A percentile compares a stretch with the other conserved stretches of the same genome.
phyloP scores from a whole-genome alignment of 2,113 vertebrate genomes.

The Anthoscopus minutus region DNA sequence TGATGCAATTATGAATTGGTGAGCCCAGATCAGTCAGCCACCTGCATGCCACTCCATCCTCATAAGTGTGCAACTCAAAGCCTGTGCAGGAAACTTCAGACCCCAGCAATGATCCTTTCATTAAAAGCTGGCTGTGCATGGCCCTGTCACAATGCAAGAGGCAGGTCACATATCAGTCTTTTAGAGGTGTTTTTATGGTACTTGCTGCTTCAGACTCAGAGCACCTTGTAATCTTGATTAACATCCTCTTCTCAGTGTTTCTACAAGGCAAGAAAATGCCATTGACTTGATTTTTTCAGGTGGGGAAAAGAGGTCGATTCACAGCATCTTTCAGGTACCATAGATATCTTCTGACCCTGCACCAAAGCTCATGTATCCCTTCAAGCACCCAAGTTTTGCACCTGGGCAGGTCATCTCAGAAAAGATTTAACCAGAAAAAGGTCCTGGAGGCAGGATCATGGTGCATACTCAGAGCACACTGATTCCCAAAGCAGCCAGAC shows the following conservation, averaged over 20 bases:
- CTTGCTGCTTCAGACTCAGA: not conserved
- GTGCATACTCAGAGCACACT: accelerated
- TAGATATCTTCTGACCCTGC: not conserved
- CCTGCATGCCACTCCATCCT: not conserved
- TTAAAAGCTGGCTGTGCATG: not conserved
- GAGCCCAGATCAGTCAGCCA: not conserved
- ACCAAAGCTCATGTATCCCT: not conserved
- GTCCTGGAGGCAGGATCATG: not conserved
- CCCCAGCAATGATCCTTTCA: not conserved
- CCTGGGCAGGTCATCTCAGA: not conserved
- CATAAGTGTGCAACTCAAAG: not conserved
- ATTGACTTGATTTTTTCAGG: not conserved
- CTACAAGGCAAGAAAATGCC: not conserved
- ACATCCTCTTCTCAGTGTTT: not conserved
- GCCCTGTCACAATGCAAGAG: not conserved
- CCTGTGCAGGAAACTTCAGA: not conserved
- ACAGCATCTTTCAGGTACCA: not conserved
- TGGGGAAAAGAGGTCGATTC: not conserved
- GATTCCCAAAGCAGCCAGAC: not conserved
- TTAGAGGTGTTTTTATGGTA: not conserved
- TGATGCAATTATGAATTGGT: not conserved
- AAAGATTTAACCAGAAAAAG: not conserved
- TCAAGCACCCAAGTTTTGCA: not conserved
- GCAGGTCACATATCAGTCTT: not conserved
- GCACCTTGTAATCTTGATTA: not conserved